Percentiles rank a stretch among this genome's conserved stretches.
Evolutionary conservation across 2,888 invertebrate species (phyloP).

Genomic region (Mythimna vitellina): DNA sequence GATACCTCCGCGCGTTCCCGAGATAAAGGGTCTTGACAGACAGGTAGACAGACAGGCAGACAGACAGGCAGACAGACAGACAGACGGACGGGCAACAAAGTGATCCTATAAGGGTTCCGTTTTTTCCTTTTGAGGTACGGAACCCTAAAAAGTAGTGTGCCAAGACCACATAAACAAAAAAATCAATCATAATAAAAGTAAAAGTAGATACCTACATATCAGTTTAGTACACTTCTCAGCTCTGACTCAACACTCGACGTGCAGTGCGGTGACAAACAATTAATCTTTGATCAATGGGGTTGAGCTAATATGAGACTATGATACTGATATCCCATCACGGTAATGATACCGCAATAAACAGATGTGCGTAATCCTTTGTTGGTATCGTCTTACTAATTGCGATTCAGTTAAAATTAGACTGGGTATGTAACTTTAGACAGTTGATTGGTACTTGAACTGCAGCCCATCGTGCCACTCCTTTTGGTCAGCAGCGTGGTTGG

Average conservation of each 20-base stretch:
- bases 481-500: no score
- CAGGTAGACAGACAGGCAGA: no score
- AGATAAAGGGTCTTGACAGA: no score
- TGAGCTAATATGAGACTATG: slow-evolving; percentile 49
- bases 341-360: slow-evolving; percentile 53
- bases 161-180: no score
- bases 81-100: no score
- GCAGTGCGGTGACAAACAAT: slow-evolving; percentile 50
- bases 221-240: slow-evolving; percentile 31
- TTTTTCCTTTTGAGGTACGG: no score
- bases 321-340: slow-evolving; percentile 48
- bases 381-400: slow-evolving; percentile 57
- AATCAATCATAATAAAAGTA: no score
- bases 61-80: no score
- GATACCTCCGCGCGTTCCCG: no score
- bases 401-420: slow-evolving; percentile 33
- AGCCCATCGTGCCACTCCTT: no score
- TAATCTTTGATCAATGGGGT: slow-evolving; percentile 62
- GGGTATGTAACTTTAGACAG: slow-evolving; percentile 6
- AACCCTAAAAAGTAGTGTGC: no score
- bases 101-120: no score
- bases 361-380: slow-evolving; percentile 64
- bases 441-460: background rate
- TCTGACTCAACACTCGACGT: slow-evolving; percentile 46
- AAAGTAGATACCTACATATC: slow-evolving; percentile 6